Base-by-base conservation (phyloP, 2,113 vertebrate genomes). In the Castor canadensis region DNA sequence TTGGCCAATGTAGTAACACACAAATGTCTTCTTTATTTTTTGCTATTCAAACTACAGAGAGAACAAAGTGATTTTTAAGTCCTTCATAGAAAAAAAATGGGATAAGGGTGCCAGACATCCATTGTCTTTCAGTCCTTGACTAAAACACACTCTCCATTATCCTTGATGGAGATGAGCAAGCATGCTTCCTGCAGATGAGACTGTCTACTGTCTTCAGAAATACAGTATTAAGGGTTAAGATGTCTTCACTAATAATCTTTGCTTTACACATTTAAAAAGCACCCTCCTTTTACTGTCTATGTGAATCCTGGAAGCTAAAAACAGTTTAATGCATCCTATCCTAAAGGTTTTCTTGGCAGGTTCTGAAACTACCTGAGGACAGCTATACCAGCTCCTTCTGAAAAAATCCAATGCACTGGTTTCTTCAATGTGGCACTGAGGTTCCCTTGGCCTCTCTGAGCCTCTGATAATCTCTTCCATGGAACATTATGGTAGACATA, bases 151-250 rank as follows among this genome's bases (percentile, higher is more conserved):
- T 26, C 32, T 93, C 52, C 58, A 92, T 73, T 62, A 49, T 54
- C 52, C 43, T 69, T 69, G 60, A 20, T 54, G 9, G 64, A 66
- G 26, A 47, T 26, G 19, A 79, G 52, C 43, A 58, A 32, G 20
- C 54, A 80, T 1, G 13, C 2, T n/a, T 8, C 83, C 69, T 79
- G 1, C 75, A 80, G 69, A 76, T 40, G 32, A 79, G 60, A 82
- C 60, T 83, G 15, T 35, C 38, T 87, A 80, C 38, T 43, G 10
- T 76, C 62, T 89, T 91, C 81, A 94, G n/a, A 91, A 96, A 96
- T 32, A 64, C 24, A 75, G 83, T 43, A 24, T 85, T 80, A 76
- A 89, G 83, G 47, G 30, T 85, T 80, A 76, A 89, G 43, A 77
- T 49, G 40, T 15, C 28, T 26, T 93, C 71, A n/a, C 54, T n/a